Percentiles rank a stretch among this genome's conserved stretches.
Conservation (phyloP, 2,888 invertebrate genomes). For the Cryptophagus acutangulus region DNA sequence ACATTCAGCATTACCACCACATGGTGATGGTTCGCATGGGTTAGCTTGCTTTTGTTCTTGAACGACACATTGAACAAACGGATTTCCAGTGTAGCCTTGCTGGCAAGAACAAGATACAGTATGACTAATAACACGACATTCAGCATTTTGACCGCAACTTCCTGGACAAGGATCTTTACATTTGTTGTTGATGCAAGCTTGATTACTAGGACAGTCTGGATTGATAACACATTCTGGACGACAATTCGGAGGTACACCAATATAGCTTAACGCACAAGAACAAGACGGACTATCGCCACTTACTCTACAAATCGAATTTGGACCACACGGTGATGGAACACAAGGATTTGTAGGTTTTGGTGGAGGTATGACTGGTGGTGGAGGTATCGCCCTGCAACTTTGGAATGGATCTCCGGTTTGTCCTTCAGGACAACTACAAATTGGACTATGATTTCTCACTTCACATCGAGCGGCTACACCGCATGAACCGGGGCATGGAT, state of each 20-base stretch:
- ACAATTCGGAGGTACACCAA: conserved; percentile 76
- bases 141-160: conserved; percentile 74
- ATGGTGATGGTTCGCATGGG: conserved; percentile 82
- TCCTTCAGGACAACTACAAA: conserved; percentile 54
- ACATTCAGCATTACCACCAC: conserved; percentile 79
- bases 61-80: conserved; percentile 70
- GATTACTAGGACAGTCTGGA: conserved; percentile 70
- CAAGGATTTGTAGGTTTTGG: conserved; percentile 56
- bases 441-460: conserved; percentile 53
- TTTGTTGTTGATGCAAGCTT: conserved; percentile 75
- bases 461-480: conserved; percentile 53
- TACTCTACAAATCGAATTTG: conserved; percentile 68
- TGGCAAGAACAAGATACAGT: conserved; percentile 77
- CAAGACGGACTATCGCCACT: conserved; percentile 66
- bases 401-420: conserved; percentile 74
- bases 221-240: conserved; percentile 79
- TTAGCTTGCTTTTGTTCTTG: conserved; percentile 57
- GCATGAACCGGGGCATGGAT: conserved; percentile 56
- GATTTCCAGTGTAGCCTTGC: conserved; percentile 73
- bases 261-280: conserved; percentile 69
- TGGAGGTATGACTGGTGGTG: conserved; percentile 42
- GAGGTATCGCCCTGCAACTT: conserved; percentile 60
- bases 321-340: conserved; percentile 75
- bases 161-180: conserved; percentile 80
- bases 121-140: conserved; percentile 74